These are phyloP conservation scores for Pedetes capensis DNA, from an alignment of 2,113 vertebrate genomes.

Conservation along the genomic window DNA sequence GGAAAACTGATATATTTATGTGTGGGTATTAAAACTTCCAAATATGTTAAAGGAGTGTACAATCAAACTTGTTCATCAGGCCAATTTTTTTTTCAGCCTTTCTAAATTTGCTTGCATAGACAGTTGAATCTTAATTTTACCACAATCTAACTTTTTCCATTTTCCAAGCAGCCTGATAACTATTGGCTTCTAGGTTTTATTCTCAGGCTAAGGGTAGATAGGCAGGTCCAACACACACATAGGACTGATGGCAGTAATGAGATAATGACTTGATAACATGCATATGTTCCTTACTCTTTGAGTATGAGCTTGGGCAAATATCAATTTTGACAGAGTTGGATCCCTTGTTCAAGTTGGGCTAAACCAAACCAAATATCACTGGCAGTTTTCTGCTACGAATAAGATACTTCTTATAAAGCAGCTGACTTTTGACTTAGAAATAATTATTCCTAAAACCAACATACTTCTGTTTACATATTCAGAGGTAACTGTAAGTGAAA, in stretches of 20 bases:
- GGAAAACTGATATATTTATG: neutral
- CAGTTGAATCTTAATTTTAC: constrained; percentile 79
- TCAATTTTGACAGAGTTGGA: constrained; percentile 82
- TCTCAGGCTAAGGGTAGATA: constrained; percentile 71
- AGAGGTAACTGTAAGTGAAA: constrained; percentile 53
- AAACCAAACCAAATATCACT: constrained; percentile 77
- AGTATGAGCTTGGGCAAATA: constrained; percentile 63
- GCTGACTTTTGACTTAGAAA: constrained; percentile 74
- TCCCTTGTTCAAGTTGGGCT: constrained; percentile 71
- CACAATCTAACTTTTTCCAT: constrained; percentile 77
- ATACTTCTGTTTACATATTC: constrained; percentile 65
- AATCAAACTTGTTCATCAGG: constrained; percentile 57
- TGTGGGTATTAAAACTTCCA: constrained; percentile 8
- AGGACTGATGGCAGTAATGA: constrained; percentile 64
- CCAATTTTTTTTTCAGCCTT: constrained; percentile 72
- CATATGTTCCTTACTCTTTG: constrained; percentile 74
- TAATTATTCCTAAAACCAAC: constrained; percentile 70
- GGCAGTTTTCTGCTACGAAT: constrained; percentile 67
- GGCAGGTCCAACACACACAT: constrained; percentile 68
- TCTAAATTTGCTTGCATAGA: constrained; percentile 62
- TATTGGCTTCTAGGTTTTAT: constrained; percentile 48
- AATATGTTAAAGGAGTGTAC: constrained; percentile 54
- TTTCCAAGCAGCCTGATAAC: constrained; percentile 80
- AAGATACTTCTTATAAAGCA: constrained; percentile 79
- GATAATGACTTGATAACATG: constrained; percentile 81